These are phyloP conservation scores for Cryptus armator DNA, from an alignment of 2,888 invertebrate genomes.

Conservation along the genomic window DNA sequence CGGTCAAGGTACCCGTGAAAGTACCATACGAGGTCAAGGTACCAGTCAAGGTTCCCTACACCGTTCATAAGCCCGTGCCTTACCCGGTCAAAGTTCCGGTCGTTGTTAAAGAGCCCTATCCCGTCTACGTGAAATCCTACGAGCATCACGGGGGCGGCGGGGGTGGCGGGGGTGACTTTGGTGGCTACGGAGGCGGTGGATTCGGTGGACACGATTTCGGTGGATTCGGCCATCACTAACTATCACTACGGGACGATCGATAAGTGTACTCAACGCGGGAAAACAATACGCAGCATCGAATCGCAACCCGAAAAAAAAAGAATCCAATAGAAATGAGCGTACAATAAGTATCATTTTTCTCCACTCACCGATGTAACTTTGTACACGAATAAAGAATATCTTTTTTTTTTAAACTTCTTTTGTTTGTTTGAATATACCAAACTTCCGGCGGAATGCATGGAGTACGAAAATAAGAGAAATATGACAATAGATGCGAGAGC, in stretches of 20 bases:
- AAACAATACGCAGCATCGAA: neutral
- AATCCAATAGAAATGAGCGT: constrained; percentile 9
- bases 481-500: neutral
- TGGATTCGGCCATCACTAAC: constrained; percentile 69
- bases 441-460: no score
- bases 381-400: constrained; percentile 55
- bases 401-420: constrained; percentile 37
- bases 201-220: constrained; percentile 72
- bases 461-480: neutral
- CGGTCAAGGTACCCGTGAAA: constrained; percentile 78
- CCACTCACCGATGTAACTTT: constrained; percentile 30
- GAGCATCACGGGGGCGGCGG: constrained; percentile 71
- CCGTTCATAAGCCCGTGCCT: constrained; percentile 76
- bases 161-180: constrained; percentile 67
- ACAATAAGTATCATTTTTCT: neutral
- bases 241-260: neutral
- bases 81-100: constrained; percentile 76
- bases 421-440: neutral
- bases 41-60: constrained; percentile 76
- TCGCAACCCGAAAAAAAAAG: neutral
- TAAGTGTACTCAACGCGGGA: no score
- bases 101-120: constrained; percentile 75
- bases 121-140: constrained; percentile 73
- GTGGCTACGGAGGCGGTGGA: constrained; percentile 71
- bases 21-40: constrained; percentile 77